A percentile compares a stretch with the other conserved stretches of the same genome.
Evolutionary conservation across 2,888 invertebrate species (phyloP).

Genomic region (Plusia festucae): DNA sequence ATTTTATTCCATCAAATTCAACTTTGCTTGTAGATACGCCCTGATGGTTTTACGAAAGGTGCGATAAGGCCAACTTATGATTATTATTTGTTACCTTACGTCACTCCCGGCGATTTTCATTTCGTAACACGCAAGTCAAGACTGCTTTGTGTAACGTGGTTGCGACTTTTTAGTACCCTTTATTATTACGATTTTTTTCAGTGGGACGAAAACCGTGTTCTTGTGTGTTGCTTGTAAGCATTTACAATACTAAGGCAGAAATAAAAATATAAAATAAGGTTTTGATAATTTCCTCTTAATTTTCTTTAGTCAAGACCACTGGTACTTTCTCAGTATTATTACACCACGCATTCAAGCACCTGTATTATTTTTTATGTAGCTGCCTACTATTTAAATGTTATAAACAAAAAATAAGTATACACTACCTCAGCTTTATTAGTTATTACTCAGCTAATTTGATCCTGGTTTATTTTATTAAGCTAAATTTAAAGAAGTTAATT

Average conservation of each 20-base stretch:
- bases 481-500: slow-evolving; percentile 36
- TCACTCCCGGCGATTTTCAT: slow-evolving; percentile 51
- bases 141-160: slow-evolving; percentile 20
- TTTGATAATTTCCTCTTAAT: no score
- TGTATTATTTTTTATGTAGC: no score
- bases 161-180: slow-evolving; percentile 21
- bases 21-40: slow-evolving; percentile 56
- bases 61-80: slow-evolving; percentile 57
- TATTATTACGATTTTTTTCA: neutral
- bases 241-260: no score
- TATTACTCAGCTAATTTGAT: no score
- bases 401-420: no score
- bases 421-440: no score
- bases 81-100: slow-evolving; percentile 58
- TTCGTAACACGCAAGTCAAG: slow-evolving; percentile 46
- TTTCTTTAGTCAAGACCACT: no score
- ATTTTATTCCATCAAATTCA: slow-evolving; percentile 56
- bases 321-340: no score
- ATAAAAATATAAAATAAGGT: no score
- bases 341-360: no score
- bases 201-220: no score
- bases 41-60: slow-evolving; percentile 57
- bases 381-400: neutral
- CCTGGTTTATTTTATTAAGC: slow-evolving; percentile 38
- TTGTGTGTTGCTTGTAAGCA: no score